These are phyloP conservation scores for Latrodectus hesperus DNA, from an alignment of 2,888 invertebrate species.

Conservation along the genomic window DNA sequence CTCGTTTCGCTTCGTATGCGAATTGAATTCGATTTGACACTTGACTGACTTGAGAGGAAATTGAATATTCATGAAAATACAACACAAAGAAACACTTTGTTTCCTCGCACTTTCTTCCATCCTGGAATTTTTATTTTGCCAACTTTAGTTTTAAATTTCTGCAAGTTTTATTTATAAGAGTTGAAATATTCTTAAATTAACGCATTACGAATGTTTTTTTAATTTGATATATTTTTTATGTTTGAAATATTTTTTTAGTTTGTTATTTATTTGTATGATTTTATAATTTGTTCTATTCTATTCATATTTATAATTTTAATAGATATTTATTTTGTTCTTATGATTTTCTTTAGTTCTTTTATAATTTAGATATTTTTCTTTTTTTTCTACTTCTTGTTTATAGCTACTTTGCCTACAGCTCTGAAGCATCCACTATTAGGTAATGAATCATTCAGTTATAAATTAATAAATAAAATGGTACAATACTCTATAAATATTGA, in stretches of 20 bases:
- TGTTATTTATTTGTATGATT: constrained; percentile 22
- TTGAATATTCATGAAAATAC: constrained; percentile 21
- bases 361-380: constrained; percentile 45
- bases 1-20: constrained; percentile 26
- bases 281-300: constrained; percentile 1
- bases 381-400: constrained; percentile 46
- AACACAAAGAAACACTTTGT: neutral
- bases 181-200: neutral
- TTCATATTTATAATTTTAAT: constrained; percentile 1
- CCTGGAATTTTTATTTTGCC: neutral
- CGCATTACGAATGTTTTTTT: neutral
- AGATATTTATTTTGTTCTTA: constrained; percentile 9
- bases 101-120: neutral
- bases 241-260: constrained; percentile 16
- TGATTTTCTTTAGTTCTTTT: constrained; percentile 33
- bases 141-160: neutral
- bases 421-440: constrained; percentile 64
- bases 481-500: no score
- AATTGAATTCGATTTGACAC: constrained; percentile 60
- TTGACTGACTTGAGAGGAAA: constrained; percentile 44
- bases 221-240: neutral
- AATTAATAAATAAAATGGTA: no score
- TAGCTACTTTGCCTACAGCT: constrained; percentile 58
- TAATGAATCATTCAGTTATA: constrained; percentile 25
- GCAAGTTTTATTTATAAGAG: neutral